A percentile compares a stretch with the other conserved stretches of the same genome.
Evolutionary conservation across 2,797 vertebrate genomes (phyloP).

Genomic region (Botia kubotai): DNA sequence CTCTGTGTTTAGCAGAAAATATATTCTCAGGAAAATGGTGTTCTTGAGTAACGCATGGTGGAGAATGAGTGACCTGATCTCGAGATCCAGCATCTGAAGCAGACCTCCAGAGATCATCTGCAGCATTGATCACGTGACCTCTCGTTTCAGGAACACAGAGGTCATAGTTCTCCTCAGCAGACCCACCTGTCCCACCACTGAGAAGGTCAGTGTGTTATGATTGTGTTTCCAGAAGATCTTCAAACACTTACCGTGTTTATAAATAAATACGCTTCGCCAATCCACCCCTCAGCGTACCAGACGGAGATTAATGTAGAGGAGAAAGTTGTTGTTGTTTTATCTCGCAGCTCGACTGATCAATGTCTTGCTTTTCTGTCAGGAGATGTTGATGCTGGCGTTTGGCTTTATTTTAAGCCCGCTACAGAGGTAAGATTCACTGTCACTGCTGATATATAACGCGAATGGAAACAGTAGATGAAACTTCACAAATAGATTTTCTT

Average conservation of each 20-base stretch:
- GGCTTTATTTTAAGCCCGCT: background rate
- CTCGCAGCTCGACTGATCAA: background rate
- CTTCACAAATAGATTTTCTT: constrained; percentile 5
- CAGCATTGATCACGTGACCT: constrained; percentile 2
- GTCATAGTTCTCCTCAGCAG: constrained; percentile 45
- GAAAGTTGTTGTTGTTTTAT: no score
- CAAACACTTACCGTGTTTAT: background rate
- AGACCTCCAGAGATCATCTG: background rate
- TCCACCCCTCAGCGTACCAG: background rate
- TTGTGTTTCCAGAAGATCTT: background rate
- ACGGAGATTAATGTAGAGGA: no score
- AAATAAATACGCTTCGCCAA: background rate
- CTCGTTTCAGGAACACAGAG: constrained; percentile 16
- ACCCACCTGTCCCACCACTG: constrained; percentile 6
- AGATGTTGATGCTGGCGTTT: background rate
- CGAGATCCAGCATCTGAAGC: constrained; percentile 1
- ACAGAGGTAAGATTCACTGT: background rate
- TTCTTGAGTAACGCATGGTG: background rate
- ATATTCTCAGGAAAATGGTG: background rate
- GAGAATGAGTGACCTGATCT: constrained; percentile 13
- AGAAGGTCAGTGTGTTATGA: no score
- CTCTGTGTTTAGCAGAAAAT: background rate
- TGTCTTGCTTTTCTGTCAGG: background rate
- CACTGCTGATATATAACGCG: background rate
- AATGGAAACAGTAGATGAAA: background rate